Evolutionary conservation across 2,797 vertebrate genomes (phyloP), one percentile per base, ranked within the genome.

Genomic region (Decapterus maruadsi): DNA sequence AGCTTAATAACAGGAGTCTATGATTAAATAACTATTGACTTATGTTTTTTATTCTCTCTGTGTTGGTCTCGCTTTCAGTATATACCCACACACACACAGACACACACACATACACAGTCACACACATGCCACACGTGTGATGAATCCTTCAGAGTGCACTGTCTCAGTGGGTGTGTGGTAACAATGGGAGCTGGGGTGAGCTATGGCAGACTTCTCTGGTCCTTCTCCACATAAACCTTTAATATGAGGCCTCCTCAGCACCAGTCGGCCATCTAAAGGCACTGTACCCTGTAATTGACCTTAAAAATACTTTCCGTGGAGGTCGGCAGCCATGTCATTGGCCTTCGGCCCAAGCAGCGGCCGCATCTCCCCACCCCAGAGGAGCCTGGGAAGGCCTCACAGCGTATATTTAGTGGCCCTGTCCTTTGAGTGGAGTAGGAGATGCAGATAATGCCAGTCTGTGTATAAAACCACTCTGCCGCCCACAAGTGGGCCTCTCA

Each of bases 211-310:
- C 89, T 91, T 93, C 92, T 88, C 89, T 86, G 87, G 91, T 91
- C 85, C 80, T 90, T 94, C 93, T 95, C 94, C 94, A 92, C 93
- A 95, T 94, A 95, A 95, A 95, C 94, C 94, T 94, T 95, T 95
- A 95, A 95, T 95, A 94, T 95, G 91, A 95, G 93, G 92, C 90
- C 93, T 95, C 93, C 87, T 93, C 92, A 91, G 92, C 92, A 92
- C 89, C 89, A 90, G 91, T 91, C 81, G 88, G 91, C 92, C 94
- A 94, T 95, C 94, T 94, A 89, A 95, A 95, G 93, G 91, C 93
- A 87, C 89, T 93, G 92, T 92, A 95, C 95, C 94, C 95, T 96
- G 94, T 96, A 96, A 96, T 96, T 95, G 95, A 96, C 95, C 95
- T 96, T 95, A 95, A 96, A 96, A 96, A 96, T 95, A 95, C 95